Evolutionary conservation across 2,797 vertebrate genomes (phyloP).

Genomic region (Sarcoramphus papa): DNA sequence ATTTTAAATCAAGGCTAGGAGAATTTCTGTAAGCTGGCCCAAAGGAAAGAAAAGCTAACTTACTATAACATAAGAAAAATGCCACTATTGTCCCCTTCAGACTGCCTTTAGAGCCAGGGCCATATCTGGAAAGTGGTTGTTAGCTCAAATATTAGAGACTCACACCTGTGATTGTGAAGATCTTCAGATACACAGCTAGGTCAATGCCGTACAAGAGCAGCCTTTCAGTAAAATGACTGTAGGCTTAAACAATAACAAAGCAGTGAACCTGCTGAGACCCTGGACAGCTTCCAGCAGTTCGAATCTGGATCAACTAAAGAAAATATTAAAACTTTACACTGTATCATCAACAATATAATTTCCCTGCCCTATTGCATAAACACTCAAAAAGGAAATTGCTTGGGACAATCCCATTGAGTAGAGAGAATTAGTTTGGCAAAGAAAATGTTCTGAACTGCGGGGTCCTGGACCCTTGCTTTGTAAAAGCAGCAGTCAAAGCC

Average conservation of each 20-base stretch:
- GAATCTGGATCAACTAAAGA: background rate
- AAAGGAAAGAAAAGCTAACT: background rate
- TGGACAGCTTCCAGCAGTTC: background rate
- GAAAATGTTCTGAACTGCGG: background rate
- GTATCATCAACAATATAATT: background rate
- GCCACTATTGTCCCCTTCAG: accelerated
- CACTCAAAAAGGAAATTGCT: background rate
- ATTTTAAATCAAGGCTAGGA: background rate
- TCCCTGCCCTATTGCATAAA: background rate
- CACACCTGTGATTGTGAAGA: background rate
- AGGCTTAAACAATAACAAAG: background rate
- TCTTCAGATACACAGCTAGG: background rate
- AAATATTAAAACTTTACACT: background rate
- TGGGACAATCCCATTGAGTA: background rate
- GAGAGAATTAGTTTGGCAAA: background rate
- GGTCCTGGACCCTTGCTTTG: background rate
- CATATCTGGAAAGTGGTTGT: background rate
- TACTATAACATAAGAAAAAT: background rate
- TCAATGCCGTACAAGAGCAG: background rate
- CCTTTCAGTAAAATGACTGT: background rate
- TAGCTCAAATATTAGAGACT: background rate
- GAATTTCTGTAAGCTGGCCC: accelerated
- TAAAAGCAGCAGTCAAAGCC: background rate
- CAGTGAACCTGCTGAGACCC: background rate
- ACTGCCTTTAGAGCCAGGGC: background rate